Percentiles rank a stretch among this genome's conserved stretches.
These are phyloP conservation scores for Fulmarus glacialis DNA, from an alignment of 2,113 vertebrate species.

Conservation along the genomic window DNA sequence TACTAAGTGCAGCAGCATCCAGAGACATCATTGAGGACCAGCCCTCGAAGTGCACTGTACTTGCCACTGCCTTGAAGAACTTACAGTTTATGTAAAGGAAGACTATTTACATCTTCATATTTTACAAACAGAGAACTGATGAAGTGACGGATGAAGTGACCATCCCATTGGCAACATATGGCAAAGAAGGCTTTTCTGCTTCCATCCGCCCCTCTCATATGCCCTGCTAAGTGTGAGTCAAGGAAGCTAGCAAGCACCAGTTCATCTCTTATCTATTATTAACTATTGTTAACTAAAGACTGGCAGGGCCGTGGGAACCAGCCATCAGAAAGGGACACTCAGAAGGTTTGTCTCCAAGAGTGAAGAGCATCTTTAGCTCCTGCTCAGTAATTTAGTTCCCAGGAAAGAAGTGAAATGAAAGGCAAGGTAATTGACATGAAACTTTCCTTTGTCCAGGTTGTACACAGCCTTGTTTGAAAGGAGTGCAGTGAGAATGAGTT, in stretches of 20 bases:
- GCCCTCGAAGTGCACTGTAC: background rate
- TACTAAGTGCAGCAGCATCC: background rate
- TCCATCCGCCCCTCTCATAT: background rate
- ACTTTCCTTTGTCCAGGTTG: background rate
- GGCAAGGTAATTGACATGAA: background rate
- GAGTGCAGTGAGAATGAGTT: background rate
- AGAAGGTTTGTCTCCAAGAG: background rate
- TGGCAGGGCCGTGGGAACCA: background rate
- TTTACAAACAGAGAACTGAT: background rate
- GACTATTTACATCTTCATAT: background rate
- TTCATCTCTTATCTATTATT: background rate
- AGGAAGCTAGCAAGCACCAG: background rate
- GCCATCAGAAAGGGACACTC: background rate
- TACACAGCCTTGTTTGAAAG: background rate
- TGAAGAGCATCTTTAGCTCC: background rate
- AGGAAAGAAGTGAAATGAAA: background rate
- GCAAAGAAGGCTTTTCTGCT: background rate
- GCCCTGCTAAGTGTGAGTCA: background rate
- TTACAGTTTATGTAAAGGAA: background rate
- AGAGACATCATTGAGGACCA: background rate
- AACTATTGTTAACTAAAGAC: background rate
- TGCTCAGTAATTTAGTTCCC: background rate
- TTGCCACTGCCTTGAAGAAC: background rate
- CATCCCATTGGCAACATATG: background rate
- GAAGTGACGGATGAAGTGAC: background rate